These are phyloP conservation scores for Yoshiicerus persimilis DNA, from an alignment of 1,140 invertebrate species.

Conservation along the genomic window DNA sequence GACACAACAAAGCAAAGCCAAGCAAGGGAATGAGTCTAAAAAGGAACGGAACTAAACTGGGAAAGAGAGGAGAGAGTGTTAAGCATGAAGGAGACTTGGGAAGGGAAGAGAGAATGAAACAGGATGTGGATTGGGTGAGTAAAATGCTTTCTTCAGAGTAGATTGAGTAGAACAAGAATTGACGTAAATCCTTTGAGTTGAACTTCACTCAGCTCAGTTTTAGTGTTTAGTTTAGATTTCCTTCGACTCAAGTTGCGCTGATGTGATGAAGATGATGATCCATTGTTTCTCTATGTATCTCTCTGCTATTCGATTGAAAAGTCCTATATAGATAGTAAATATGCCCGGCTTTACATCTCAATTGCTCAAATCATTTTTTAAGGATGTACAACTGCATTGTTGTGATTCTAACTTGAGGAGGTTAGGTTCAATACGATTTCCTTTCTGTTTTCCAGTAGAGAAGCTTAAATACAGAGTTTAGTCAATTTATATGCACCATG, in stretches of 20 bases:
- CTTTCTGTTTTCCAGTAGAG: not conserved
- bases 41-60: not conserved
- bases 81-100: not conserved
- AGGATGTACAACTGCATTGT: not conserved
- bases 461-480: not conserved
- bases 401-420: not conserved
- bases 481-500: too few species aligned
- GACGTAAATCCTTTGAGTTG: conserved; percentile 18
- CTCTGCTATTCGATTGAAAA: not conserved
- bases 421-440: not conserved
- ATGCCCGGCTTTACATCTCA: not conserved
- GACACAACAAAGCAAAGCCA: not conserved
- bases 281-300: not conserved
- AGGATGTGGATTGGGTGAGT: conserved; percentile 16
- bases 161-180: conserved; percentile 17
- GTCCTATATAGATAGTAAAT: not conserved
- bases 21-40: too few species aligned
- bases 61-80: not conserved
- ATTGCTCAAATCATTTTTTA: not conserved
- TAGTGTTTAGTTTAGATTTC: conserved; percentile 20
- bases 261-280: conserved; percentile 11
- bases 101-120: not conserved
- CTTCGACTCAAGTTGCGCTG: not conserved
- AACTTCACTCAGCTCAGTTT: not conserved
- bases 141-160: not conserved